Evolutionary conservation across 2,888 invertebrate species (phyloP).

Genomic region (Sphaeridia pumilis): DNA sequence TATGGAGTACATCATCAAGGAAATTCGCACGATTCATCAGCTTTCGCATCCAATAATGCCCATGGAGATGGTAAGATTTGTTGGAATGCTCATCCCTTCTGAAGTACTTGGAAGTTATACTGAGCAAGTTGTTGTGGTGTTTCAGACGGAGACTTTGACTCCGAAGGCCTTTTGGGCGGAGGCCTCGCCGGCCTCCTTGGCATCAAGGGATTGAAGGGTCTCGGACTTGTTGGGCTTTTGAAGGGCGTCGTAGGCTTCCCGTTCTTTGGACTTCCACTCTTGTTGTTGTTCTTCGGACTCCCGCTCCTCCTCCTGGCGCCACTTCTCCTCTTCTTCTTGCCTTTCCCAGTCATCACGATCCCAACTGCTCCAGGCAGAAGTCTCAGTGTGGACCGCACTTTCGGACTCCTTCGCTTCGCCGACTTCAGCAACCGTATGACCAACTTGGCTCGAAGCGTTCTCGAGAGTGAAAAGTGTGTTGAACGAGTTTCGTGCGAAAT

Average conservation of each 20-base stretch:
- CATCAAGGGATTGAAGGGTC: constrained; percentile 28
- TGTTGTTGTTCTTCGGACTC: constrained; percentile 22
- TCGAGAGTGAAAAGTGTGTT: constrained; percentile 33
- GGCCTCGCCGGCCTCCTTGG: constrained; percentile 26
- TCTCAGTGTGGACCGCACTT: constrained; percentile 5
- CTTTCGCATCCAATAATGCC: constrained; percentile 8
- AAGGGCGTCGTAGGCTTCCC: constrained; percentile 25
- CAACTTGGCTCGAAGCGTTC: constrained; percentile 19
- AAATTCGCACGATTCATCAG: neutral
- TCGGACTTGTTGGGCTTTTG: constrained; percentile 27
- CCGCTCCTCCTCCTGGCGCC: constrained; percentile 25
- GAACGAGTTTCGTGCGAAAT: constrained; percentile 32
- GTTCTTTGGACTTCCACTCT: constrained; percentile 21
- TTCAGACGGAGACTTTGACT: constrained; percentile 4
- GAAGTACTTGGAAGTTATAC: neutral
- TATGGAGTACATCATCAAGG: constrained; percentile 9
- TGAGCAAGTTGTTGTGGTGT: neutral
- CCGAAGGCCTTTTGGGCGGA: constrained; percentile 20
- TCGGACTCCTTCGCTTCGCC: constrained; percentile 16
- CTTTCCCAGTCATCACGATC: constrained; percentile 30
- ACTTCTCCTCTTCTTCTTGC: constrained; percentile 25
- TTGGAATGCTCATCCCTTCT: neutral
- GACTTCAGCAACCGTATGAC: constrained; percentile 22
- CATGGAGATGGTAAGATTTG: constrained; percentile 9
- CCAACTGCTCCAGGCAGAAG: constrained; percentile 7